Conservation (phyloP, 2,113 vertebrate genomes). For the Notarius quadriscutis region DNA sequence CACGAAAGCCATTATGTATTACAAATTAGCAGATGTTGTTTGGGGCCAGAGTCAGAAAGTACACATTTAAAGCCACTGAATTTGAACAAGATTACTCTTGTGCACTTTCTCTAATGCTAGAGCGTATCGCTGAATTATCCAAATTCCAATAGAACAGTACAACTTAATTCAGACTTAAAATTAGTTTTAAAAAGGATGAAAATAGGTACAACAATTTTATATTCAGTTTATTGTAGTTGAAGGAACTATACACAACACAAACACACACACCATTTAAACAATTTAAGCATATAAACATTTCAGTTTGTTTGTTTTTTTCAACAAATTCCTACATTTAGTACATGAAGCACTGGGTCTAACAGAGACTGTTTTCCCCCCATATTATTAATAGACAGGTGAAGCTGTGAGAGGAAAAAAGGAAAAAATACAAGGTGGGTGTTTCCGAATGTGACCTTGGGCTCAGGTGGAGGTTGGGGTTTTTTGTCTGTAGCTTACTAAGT, state of each 20-base stretch:
- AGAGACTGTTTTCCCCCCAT: too few species aligned
- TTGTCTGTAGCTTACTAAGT: not conserved
- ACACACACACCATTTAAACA: too few species aligned
- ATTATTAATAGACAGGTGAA: not conserved
- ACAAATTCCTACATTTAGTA: too few species aligned
- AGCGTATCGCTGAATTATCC: not conserved
- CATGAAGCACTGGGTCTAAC: too few species aligned
- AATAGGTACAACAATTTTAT: too few species aligned
- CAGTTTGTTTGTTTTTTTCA: too few species aligned
- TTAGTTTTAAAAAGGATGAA: too few species aligned
- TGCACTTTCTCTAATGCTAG: not conserved
- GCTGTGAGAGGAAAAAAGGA: constrained; percentile 3
- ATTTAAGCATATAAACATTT: too few species aligned
- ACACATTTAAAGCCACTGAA: not conserved
- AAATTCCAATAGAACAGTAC: too few species aligned
- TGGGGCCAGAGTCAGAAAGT: not conserved
- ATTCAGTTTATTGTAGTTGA: too few species aligned
- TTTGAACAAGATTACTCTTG: not conserved
- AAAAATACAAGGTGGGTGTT: not conserved
- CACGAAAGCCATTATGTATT: not conserved
- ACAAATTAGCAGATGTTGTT: not conserved
- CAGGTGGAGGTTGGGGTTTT: constrained; percentile 28
- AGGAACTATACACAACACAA: too few species aligned
- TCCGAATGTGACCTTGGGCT: constrained; percentile 42
- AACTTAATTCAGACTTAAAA: too few species aligned